Evolutionary conservation across 1,140 invertebrate genomes (phyloP).

Genomic region (Brachystomella parvula): DNA sequence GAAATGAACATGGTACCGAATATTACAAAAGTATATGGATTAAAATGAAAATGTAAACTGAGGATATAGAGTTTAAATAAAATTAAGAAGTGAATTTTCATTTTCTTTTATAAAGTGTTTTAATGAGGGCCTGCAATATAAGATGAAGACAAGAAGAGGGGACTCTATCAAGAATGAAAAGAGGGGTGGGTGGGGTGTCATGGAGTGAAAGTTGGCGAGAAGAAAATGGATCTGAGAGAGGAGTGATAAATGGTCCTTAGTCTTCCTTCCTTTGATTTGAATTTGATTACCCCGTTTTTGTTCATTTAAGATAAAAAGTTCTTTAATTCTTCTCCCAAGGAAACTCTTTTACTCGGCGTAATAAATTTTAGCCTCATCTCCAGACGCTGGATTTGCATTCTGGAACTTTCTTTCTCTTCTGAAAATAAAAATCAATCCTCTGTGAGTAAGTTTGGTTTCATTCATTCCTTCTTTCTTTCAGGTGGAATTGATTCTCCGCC

Average conservation of each 20-base stretch:
- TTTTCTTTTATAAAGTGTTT: conserved; percentile 36
- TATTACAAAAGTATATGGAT: too few relatives aligned
- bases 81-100: background rate
- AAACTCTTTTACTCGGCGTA: background rate
- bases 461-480: conserved; percentile 16
- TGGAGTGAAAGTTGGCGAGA: conserved; percentile 2
- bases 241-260: conserved; percentile 34
- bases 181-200: conserved; percentile 8
- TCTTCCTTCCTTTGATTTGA: conserved; percentile 37
- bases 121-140: conserved; percentile 37
- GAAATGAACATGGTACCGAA: too few relatives aligned
- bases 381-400: too few relatives aligned
- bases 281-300: conserved; percentile 38
- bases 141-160: conserved; percentile 16
- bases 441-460: too few relatives aligned
- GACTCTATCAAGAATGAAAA: background rate
- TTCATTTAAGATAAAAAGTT: conserved; percentile 38
- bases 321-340: background rate
- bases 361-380: background rate
- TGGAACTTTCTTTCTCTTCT: background rate
- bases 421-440: background rate
- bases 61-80: too few relatives aligned
- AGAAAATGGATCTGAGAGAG: conserved; percentile 8
- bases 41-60: too few relatives aligned
- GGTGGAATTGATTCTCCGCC: conserved; percentile 30